These are phyloP conservation scores for Tribolium freemani DNA, from an alignment of 2,888 invertebrate species.

Conservation along the genomic window DNA sequence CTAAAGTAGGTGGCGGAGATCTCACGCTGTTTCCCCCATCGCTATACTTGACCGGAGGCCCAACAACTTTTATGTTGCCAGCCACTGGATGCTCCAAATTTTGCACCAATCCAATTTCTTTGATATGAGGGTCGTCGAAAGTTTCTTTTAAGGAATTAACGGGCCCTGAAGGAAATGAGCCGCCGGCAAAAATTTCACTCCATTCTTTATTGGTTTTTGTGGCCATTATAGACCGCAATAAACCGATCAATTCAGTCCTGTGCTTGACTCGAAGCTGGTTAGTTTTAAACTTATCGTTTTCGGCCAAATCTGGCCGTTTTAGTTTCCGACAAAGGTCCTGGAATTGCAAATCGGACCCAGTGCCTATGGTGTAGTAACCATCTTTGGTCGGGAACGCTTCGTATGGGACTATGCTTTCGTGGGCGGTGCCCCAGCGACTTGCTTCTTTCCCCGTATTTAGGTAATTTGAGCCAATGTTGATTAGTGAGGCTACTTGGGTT, in stretches of 20 bases:
- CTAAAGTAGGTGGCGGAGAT: slow-evolving; percentile 85
- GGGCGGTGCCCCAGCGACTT: slow-evolving; percentile 90
- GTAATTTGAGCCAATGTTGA: slow-evolving; percentile 91
- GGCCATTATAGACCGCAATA: slow-evolving; percentile 73
- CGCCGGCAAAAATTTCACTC: slow-evolving; percentile 78
- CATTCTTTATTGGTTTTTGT: slow-evolving; percentile 82
- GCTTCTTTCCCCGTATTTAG: slow-evolving; percentile 87
- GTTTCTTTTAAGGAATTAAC: slow-evolving; percentile 89
- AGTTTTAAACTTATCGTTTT: slow-evolving; percentile 76
- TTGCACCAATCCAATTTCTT: slow-evolving; percentile 79
- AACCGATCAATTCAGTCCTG: slow-evolving; percentile 76
- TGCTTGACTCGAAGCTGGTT: slow-evolving; percentile 85
- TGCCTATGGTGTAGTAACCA: slow-evolving; percentile 88
- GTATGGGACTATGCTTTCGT: slow-evolving; percentile 95
- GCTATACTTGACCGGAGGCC: slow-evolving; percentile 89
- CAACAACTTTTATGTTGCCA: slow-evolving; percentile 83
- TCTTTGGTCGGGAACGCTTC: slow-evolving; percentile 89
- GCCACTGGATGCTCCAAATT: slow-evolving; percentile 78
- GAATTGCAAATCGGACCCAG: slow-evolving; percentile 89
- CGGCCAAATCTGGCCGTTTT: slow-evolving; percentile 72
- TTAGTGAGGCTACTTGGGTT: slow-evolving; percentile 90
- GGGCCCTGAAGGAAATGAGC: slow-evolving; percentile 90
- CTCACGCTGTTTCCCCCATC: slow-evolving; percentile 79
- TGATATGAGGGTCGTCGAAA: slow-evolving; percentile 90
- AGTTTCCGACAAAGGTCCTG: slow-evolving; percentile 78